These are phyloP conservation scores for Acinonyx jubatus DNA, from an alignment of 2,113 vertebrate genomes.

Conservation along the genomic window DNA sequence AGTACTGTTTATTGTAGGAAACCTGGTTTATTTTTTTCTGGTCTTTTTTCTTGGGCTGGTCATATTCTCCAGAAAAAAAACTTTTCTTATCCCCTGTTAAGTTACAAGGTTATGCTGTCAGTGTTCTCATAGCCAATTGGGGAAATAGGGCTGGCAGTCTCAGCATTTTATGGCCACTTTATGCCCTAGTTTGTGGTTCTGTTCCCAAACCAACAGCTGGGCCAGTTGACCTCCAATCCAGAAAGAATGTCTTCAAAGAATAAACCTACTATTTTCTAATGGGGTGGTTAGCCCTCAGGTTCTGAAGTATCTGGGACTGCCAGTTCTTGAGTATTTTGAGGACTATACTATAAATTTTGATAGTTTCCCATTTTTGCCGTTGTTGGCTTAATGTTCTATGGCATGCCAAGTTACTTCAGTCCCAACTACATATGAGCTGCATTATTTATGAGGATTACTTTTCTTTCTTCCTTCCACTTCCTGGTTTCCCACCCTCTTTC, in stretches of 20 bases:
- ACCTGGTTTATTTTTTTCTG: not conserved
- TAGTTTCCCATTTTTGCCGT: not conserved
- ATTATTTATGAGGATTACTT: not conserved
- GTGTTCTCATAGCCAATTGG: not conserved
- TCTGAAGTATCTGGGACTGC: not conserved
- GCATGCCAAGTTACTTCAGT: not conserved
- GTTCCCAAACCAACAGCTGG: not conserved
- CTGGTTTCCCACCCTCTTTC: not conserved
- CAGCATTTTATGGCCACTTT: not conserved
- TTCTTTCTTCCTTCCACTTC: not conserved
- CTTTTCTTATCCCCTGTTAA: not conserved
- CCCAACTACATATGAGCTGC: not conserved
- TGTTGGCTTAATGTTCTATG: not conserved
- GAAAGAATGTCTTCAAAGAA: not conserved
- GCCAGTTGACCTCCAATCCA: not conserved
- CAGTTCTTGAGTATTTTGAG: not conserved
- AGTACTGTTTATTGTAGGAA: constrained; percentile 19
- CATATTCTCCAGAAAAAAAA: not conserved
- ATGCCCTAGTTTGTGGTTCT: not conserved
- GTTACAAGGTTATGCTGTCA: not conserved
- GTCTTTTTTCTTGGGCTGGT: not conserved
- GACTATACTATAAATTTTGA: not conserved
- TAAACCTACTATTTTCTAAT: not conserved
- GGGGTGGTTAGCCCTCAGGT: not conserved
- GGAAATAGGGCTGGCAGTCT: not conserved